Evolutionary conservation across 2,888 invertebrate species (phyloP).

Genomic region (Cephus pulcher): DNA sequence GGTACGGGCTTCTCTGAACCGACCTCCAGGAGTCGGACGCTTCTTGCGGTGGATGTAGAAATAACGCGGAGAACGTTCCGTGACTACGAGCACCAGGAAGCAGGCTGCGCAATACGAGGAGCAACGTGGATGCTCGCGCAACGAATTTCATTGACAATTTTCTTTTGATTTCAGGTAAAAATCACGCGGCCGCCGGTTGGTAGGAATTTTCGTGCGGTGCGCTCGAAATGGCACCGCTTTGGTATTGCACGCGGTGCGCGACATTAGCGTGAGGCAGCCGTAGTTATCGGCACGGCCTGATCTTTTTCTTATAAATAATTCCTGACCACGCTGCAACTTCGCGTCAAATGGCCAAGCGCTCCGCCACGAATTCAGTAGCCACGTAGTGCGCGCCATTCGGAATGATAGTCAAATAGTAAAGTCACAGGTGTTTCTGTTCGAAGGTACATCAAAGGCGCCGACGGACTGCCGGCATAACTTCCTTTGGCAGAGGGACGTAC

Average conservation of each 20-base stretch:
- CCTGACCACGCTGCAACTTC: neutral
- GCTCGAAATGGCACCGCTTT: neutral
- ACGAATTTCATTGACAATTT: neutral
- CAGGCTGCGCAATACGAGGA: neutral
- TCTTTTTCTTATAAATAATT: slow-evolving; percentile 9
- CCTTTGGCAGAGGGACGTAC: neutral
- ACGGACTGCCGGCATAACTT: neutral
- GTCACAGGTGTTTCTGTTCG: neutral
- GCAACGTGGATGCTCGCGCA: neutral
- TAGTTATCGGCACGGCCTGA: neutral
- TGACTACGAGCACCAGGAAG: neutral
- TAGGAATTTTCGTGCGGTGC: neutral
- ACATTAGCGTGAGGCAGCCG: neutral
- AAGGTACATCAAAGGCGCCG: neutral
- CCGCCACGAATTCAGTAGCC: neutral
- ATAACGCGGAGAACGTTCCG: neutral
- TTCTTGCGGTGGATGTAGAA: neutral
- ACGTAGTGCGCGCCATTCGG: neutral
- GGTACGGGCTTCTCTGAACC: neutral
- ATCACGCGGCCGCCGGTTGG: neutral
- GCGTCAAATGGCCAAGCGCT: slow-evolving; percentile 1
- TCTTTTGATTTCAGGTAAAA: neutral
- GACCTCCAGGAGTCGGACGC: neutral
- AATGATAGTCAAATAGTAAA: slow-evolving; percentile 2
- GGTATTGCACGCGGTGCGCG: slow-evolving; percentile 2